These are phyloP conservation scores for Hypselothyrea guttata DNA, from an alignment of 2,888 invertebrate genomes.

Conservation along the genomic window DNA sequence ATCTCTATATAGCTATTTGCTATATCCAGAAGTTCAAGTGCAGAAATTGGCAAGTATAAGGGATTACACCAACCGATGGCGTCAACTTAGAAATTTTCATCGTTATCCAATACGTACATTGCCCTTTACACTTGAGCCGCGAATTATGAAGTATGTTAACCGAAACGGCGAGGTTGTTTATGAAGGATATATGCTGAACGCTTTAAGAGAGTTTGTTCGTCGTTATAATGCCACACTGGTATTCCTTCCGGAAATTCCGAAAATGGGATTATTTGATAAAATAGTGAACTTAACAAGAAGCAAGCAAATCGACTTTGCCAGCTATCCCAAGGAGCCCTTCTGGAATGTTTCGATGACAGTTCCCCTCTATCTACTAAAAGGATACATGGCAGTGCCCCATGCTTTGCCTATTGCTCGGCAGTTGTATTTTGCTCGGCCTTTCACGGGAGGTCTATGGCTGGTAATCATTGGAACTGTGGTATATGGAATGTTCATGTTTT, in stretches of 20 bases:
- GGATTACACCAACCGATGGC: conserved; percentile 39
- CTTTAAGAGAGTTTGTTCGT: conserved; percentile 40
- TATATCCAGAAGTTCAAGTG: conserved; percentile 35
- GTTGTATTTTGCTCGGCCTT: conserved; percentile 54
- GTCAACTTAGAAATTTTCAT: conserved; percentile 20
- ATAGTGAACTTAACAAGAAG: background rate
- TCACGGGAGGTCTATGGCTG: conserved; percentile 38
- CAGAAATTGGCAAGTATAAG: conserved; percentile 8
- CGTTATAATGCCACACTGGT: conserved; percentile 47
- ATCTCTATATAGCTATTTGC: conserved; percentile 40
- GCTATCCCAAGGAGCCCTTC: conserved; percentile 5
- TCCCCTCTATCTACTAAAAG: conserved; percentile 9
- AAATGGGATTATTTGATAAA: background rate
- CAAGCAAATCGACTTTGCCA: conserved; percentile 4
- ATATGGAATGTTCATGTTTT: conserved; percentile 35
- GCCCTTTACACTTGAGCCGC: conserved; percentile 28
- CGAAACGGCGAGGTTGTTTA: conserved; percentile 24
- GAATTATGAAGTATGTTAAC: conserved; percentile 39
- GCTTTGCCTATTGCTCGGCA: conserved; percentile 45
- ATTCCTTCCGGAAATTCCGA: background rate
- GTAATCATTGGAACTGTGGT: conserved; percentile 11
- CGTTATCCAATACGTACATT: conserved; percentile 23
- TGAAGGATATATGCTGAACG: conserved; percentile 52
- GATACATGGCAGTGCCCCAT: conserved; percentile 40
- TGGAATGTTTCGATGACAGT: background rate